Evolutionary conservation across 2,888 invertebrate species (phyloP).

Genomic region (Toxonevra muliebris): DNA sequence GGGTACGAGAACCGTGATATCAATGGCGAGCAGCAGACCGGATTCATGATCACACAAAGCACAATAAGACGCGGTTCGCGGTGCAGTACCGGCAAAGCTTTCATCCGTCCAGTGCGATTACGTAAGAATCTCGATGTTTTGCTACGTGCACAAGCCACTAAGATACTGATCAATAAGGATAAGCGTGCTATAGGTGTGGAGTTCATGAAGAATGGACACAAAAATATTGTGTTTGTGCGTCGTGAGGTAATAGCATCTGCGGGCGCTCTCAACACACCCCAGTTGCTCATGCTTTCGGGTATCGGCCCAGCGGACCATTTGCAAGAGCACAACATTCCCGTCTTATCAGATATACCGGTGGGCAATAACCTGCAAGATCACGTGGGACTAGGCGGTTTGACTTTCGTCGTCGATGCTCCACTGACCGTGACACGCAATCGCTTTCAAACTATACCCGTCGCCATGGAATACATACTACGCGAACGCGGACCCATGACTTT

Average conservation of each 20-base stretch:
- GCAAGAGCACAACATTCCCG: conserved; percentile 75
- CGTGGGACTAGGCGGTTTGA: conserved; percentile 85
- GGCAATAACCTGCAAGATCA: conserved; percentile 89
- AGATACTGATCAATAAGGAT: conserved; percentile 76
- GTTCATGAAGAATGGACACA: conserved; percentile 73
- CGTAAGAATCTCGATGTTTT: conserved; percentile 83
- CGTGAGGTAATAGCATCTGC: conserved; percentile 86
- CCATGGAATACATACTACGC: conserved; percentile 82
- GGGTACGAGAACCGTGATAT: conserved; percentile 84
- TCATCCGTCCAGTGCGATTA: conserved; percentile 81
- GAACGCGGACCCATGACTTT: conserved; percentile 86
- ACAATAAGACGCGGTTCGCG: conserved; percentile 85
- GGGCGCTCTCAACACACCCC: conserved; percentile 88
- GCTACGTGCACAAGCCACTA: conserved; percentile 78
- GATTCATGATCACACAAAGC: conserved; percentile 87
- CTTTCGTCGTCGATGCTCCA: conserved; percentile 83
- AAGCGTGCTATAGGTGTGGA: conserved; percentile 81
- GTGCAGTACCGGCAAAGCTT: conserved; percentile 89
- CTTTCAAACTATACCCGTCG: conserved; percentile 79
- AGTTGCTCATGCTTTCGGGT: conserved; percentile 90
- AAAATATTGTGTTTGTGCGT: conserved; percentile 75
- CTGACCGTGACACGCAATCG: conserved; percentile 80
- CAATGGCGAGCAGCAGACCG: conserved; percentile 84
- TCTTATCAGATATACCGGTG: conserved; percentile 79
- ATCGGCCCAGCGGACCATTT: conserved; percentile 84